phyloP scores from a whole-genome alignment of 2,888 invertebrate species.

The Drosophila greeni region DNA sequence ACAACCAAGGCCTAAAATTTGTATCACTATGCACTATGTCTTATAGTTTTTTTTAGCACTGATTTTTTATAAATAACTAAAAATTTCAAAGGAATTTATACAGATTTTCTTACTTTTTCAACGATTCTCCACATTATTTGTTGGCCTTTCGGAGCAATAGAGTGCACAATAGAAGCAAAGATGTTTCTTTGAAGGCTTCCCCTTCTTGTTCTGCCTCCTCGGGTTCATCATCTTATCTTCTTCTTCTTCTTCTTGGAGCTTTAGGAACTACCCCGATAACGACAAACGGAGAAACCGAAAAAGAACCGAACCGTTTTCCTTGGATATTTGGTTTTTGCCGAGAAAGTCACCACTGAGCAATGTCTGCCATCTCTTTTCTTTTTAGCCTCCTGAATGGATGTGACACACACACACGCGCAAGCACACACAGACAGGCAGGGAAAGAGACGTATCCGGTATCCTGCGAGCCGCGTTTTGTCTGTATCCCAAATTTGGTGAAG shows the following conservation, averaged over 20 bases:
- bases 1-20: too few species aligned
- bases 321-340: constrained; percentile 27
- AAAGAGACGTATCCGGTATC: constrained; percentile 44
- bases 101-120: constrained; percentile 20
- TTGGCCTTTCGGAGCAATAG: neutral
- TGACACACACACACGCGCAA: constrained; percentile 22
- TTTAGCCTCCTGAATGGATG: constrained; percentile 34
- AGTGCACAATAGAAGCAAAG: constrained; percentile 10
- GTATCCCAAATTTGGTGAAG: constrained; percentile 53
- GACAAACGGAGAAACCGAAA: constrained; percentile 23
- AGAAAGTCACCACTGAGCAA: constrained; percentile 55
- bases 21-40: neutral
- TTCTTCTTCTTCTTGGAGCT: constrained; percentile 6
- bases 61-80: neutral
- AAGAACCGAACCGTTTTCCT: constrained; percentile 35
- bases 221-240: constrained; percentile 6
- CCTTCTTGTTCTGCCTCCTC: constrained; percentile 1
- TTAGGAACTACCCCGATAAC: constrained; percentile 32
- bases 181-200: constrained; percentile 12
- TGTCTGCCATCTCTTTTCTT: constrained; percentile 35
- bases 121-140: neutral
- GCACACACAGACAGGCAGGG: constrained; percentile 13
- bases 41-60: neutral
- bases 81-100: neutral
- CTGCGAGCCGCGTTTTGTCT: constrained; percentile 43